Base-by-base conservation (phyloP, 2,113 vertebrate species). In the Chaetorhynchus papuensis region DNA sequence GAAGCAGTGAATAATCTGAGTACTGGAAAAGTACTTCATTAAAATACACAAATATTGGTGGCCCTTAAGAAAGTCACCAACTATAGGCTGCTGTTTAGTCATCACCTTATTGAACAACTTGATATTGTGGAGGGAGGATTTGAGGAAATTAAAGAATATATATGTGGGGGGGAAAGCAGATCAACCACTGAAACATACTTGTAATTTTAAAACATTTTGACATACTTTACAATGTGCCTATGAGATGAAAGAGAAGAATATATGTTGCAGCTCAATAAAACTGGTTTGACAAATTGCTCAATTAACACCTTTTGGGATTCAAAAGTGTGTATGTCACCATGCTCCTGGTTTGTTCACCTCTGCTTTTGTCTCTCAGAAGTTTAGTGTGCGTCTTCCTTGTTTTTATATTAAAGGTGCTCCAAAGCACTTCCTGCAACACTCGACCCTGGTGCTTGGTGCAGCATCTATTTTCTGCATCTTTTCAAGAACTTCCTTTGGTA, bases 341-440 rank as follows among this genome's bases (percentile, higher is more conserved):
- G 47, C 52, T 93, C 64, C 61, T 85, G 9, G 35, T 94, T 71
- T 83, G 17, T 56, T 59, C 60, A 80, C 27, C 18, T 54, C 33
- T 80, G 17, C 47, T 65, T 71, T 44, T 66, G 24, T 42, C 30
- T 71, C 63, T 65, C 52, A 4, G 33, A 54, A 89, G 53, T 75
- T 72, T 37, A 77, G 42, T 7, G 2, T 50, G 27, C 1, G 3
- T 69, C 63, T 66, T 84, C 56, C 17, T 79, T 71, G 10, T n/a
- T 83, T 99, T 97, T 90, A 99, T 96, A 99, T 98, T 80, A 99
- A 93, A 39, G 98, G 99, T 0, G 98, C 94, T 83, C 99, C 99
- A 56, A 99, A 99, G 93, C 97, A 98, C 95, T 99, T 99, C 75
- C 99, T 98, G 88, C 99, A 99, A 97, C 98, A 99, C 89, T 99